phyloP scores from a whole-genome alignment of 2,888 invertebrate genomes.

The Bugula neritina region DNA sequence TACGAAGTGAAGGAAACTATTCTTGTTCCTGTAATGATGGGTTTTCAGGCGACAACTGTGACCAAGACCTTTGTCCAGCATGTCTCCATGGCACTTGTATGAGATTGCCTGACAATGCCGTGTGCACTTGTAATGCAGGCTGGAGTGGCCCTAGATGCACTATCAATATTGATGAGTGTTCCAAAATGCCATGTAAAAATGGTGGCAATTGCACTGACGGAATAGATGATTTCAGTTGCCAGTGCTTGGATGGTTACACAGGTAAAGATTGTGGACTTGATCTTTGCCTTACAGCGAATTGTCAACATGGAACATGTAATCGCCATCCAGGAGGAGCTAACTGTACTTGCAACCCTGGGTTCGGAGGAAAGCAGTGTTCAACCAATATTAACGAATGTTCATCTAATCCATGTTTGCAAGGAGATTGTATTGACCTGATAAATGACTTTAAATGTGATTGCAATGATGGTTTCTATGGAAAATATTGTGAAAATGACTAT shows the following conservation, averaged over 20 bases:
- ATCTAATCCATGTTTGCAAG: conserved; percentile 11
- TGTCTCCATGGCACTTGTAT: conserved; percentile 10
- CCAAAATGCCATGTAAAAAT: neutral
- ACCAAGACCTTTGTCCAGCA: neutral
- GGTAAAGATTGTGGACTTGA: conserved; percentile 13
- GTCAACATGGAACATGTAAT: neutral
- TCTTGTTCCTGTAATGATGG: neutral
- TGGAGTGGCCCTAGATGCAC: neutral
- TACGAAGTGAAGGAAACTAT: neutral
- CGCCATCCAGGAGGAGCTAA: neutral
- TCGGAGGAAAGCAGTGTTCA: neutral
- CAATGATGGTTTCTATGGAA: neutral
- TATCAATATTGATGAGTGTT: conserved; percentile 8
- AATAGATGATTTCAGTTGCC: neutral
- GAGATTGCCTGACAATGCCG: neutral
- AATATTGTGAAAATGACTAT: conserved; percentile 3
- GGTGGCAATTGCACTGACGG: neutral
- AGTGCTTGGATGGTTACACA: neutral
- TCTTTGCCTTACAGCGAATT: neutral
- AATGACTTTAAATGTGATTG: conserved; percentile 3
- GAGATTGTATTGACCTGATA: neutral
- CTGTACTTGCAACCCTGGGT: conserved; percentile 15
- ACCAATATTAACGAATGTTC: conserved; percentile 13
- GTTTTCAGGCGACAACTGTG: neutral
- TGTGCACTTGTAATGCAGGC: neutral